These are phyloP conservation scores for Laupala kohalensis DNA, from an alignment of 1,140 invertebrate genomes.

Conservation along the genomic window DNA sequence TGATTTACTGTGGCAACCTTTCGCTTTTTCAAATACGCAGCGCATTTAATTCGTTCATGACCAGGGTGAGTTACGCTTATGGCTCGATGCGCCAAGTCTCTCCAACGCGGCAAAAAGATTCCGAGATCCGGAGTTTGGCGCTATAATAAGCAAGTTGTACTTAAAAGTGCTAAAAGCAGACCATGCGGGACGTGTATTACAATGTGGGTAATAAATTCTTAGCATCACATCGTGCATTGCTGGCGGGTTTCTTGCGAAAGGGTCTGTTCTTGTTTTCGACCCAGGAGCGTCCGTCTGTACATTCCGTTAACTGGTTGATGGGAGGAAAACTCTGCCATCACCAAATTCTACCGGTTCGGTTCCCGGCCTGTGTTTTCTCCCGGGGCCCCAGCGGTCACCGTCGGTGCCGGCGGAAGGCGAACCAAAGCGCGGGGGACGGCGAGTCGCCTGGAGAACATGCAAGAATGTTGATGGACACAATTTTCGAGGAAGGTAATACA, in stretches of 20 bases:
- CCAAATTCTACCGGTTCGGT: background rate
- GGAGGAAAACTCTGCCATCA: background rate
- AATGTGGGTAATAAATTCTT: background rate
- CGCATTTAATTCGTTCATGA: background rate
- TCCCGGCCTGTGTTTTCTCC: background rate
- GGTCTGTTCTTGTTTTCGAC: background rate
- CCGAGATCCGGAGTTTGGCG: background rate
- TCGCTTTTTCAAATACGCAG: background rate
- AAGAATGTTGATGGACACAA: background rate
- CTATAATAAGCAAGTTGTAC: background rate
- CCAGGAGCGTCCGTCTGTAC: background rate
- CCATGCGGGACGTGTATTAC: background rate
- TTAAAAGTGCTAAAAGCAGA: background rate
- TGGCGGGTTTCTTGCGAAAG: background rate
- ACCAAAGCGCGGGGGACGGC: background rate
- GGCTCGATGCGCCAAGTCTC: background rate
- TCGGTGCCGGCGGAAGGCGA: background rate
- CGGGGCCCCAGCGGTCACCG: background rate
- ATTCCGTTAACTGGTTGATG: background rate
- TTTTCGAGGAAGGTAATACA: background rate
- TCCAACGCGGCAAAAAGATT: background rate
- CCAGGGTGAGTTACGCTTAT: background rate
- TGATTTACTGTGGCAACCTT: background rate
- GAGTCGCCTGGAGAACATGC: background rate
- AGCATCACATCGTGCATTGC: background rate